Conservation (phyloP, 2,797 vertebrate genomes). For the Sternarchorhynchus goeldii region DNA sequence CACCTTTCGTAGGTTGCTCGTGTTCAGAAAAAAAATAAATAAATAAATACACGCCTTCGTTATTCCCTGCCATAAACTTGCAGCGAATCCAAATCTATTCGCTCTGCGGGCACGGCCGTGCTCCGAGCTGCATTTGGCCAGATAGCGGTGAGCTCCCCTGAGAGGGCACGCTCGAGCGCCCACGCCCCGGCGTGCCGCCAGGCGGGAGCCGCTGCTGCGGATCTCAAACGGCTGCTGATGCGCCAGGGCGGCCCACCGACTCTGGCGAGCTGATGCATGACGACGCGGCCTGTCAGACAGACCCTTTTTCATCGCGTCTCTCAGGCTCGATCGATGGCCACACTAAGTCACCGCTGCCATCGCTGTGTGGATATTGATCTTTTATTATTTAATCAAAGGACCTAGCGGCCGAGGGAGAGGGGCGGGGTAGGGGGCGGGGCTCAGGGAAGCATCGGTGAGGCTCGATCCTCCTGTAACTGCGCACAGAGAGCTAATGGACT, state of each 20-base stretch:
- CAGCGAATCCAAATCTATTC: conserved; percentile 26
- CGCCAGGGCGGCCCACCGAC: conserved; percentile 18
- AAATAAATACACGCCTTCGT: neutral
- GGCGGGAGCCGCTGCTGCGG: conserved; percentile 38
- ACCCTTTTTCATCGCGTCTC: conserved; percentile 56
- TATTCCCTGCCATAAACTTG: neutral
- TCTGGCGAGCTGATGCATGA: conserved; percentile 54
- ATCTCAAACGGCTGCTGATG: conserved; percentile 52
- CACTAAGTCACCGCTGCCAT: conserved; percentile 58
- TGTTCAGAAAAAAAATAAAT: neutral
- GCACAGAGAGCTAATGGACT: conserved; percentile 44
- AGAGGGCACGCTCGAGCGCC: conserved; percentile 21
- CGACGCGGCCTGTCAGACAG: conserved; percentile 50
- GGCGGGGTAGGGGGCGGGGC: conserved; percentile 15
- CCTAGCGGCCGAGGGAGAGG: conserved; percentile 19
- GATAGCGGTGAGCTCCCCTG: conserved; percentile 10
- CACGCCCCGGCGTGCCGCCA: conserved; percentile 33
- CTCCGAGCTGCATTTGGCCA: conserved; percentile 32
- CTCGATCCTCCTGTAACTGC: conserved; percentile 51
- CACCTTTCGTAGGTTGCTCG: neutral
- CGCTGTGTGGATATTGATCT: conserved; percentile 60
- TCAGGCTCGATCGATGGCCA: conserved; percentile 51
- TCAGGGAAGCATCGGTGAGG: conserved; percentile 47
- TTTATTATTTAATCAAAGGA: conserved; percentile 60
- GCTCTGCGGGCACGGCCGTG: neutral